Base-by-base conservation (phyloP, 2,888 invertebrate species). In the Trimorus sp. region DNA sequence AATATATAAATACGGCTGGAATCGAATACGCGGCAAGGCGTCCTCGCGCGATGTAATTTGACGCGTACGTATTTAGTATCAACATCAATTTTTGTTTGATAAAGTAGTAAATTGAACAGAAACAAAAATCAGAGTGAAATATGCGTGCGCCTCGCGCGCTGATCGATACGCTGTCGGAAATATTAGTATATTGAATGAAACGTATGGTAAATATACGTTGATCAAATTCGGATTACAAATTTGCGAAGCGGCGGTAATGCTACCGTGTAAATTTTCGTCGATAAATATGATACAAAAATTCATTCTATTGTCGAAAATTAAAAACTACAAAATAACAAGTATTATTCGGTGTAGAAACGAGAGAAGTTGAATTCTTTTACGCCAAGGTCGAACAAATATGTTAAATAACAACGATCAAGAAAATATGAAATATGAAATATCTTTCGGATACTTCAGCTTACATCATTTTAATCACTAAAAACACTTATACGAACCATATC, bases 51-150 rank as follows among this genome's bases (percentile, higher is more conserved):
- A 45, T 75, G 53, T 68, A 53, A 49, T 75, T 68, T 75, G 75
- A 75, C 75, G 37, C 36, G 51, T 51, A 59, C 36, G 12, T 66
- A 49, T 58, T 74, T 74, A 40, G 53, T 75, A 60, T 60, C 53
- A 53, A 54, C 53, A 60, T 68, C 59, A 66, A 66, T 59, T 75
- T 75, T 68, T 75, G 66, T 66, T 75, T 68, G 68, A 75, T 75
- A 75, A 75, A 74, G 58, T 66, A 66, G 58, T 15, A 56, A 66
- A 74, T 74, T 74, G 59, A 66, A 74, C 59, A 51, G 58, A 74
- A 65, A 65, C 56, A 63, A 74, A 74, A 65, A 74, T 74, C 51
- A 65, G 58, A 54, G 54, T 63, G 63, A 62, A 63, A 54, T 48
- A 73, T 63, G 16, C 38, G 63, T 42, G 26, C 26, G 26, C 26